Evolutionary conservation across 1,140 invertebrate species (phyloP).

Genomic region (Bombus waltoni): DNA sequence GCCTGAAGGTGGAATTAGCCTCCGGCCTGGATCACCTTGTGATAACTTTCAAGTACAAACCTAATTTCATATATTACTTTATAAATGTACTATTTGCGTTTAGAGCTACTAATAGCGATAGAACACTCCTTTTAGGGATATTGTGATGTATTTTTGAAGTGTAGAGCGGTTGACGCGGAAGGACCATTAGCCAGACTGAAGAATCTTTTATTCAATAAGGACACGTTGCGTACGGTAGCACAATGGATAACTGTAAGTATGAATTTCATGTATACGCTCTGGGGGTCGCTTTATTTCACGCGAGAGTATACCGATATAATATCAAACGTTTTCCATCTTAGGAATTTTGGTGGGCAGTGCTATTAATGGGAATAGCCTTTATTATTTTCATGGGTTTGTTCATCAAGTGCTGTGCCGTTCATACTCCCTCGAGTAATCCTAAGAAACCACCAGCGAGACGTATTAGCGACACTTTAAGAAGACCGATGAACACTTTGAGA

Average conservation of each 20-base stretch:
- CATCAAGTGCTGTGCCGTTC: slow-evolving; percentile 99
- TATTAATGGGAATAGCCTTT: slow-evolving; percentile 95
- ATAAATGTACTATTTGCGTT: neutral
- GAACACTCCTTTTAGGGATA: slow-evolving; percentile 87
- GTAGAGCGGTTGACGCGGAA: slow-evolving; percentile 98
- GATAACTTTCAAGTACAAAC: slow-evolving; percentile 96
- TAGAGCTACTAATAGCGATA: neutral
- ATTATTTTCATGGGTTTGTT: slow-evolving; percentile 99
- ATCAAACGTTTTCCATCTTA: slow-evolving; percentile 72
- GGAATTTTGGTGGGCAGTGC: slow-evolving; percentile 98
- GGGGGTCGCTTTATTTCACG: accelerated
- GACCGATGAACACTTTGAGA: slow-evolving; percentile 94
- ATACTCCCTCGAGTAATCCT: slow-evolving; percentile 98
- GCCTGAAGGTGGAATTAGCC: slow-evolving; percentile 92
- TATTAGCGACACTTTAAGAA: slow-evolving; percentile 92
- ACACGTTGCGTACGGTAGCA: slow-evolving; percentile 93
- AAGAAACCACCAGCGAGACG: slow-evolving; percentile 93
- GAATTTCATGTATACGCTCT: neutral
- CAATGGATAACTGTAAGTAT: slow-evolving; percentile 92
- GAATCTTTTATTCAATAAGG: slow-evolving; percentile 96
- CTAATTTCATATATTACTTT: neutral
- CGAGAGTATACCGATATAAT: no score
- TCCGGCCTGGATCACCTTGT: slow-evolving; percentile 97
- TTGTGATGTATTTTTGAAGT: slow-evolving; percentile 99
- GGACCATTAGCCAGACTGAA: slow-evolving; percentile 98